Conservation (phyloP, 2,113 vertebrate species). For the Hyaena hyaena region DNA sequence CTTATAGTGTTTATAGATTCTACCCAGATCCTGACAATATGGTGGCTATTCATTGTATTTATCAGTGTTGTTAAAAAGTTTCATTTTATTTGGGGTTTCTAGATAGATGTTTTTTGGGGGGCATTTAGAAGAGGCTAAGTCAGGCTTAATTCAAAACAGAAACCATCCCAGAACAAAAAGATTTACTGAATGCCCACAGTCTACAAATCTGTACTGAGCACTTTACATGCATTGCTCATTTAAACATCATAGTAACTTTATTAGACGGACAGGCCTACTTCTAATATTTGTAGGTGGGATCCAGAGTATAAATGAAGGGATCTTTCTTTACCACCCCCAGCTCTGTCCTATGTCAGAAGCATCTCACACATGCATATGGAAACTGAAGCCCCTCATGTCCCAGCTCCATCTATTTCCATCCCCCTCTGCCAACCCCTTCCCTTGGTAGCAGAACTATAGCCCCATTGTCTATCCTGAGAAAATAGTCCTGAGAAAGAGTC, state of each 20-base stretch:
- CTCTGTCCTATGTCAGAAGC: background rate
- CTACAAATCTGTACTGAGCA: background rate
- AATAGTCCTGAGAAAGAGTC: background rate
- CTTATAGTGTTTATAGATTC: background rate
- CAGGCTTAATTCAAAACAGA: constrained; percentile 17
- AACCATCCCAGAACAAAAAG: background rate
- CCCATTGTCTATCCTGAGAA: background rate
- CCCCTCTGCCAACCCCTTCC: background rate
- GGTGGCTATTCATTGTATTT: background rate
- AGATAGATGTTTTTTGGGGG: background rate
- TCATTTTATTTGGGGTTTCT: constrained; percentile 4
- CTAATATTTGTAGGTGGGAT: background rate
- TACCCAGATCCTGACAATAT: background rate
- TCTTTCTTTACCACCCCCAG: background rate
- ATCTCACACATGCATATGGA: background rate
- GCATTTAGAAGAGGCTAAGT: background rate
- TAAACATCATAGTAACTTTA: background rate
- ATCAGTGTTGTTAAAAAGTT: constrained; percentile 6
- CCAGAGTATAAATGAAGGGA: background rate
- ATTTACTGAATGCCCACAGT: background rate
- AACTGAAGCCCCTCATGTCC: too few species aligned
- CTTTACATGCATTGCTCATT: background rate
- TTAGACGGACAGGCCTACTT: background rate
- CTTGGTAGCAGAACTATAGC: background rate
- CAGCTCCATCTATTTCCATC: background rate